These are phyloP conservation scores for Rhogogaster chlorosoma DNA, from an alignment of 2,888 invertebrate genomes.

Conservation along the genomic window DNA sequence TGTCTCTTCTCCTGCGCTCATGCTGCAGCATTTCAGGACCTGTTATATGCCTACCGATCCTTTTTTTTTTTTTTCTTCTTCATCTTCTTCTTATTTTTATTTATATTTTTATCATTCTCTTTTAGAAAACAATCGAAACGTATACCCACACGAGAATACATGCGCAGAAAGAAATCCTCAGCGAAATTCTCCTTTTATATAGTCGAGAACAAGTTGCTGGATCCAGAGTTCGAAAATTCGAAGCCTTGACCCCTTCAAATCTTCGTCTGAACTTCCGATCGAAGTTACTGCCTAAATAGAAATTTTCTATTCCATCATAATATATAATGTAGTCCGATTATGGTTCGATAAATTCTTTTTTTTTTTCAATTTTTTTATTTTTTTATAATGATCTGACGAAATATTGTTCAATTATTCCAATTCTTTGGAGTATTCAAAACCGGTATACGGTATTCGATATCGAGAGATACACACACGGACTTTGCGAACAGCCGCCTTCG, in stretches of 20 bases:
- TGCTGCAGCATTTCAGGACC: background rate
- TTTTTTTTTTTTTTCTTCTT: background rate
- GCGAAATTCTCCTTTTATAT: background rate
- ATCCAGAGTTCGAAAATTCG: background rate
- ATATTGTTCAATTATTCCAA: background rate
- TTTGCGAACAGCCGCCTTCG: constrained; percentile 43
- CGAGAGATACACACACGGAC: background rate
- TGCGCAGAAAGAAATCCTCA: background rate
- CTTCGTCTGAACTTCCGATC: background rate
- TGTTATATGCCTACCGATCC: constrained; percentile 21
- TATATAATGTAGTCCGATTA: background rate
- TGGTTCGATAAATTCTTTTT: too few species aligned
- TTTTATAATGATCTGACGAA: background rate
- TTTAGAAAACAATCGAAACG: constrained; percentile 4
- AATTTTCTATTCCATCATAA: background rate
- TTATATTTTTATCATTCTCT: background rate
- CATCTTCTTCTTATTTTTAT: background rate
- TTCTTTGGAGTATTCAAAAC: background rate
- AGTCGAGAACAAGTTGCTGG: background rate
- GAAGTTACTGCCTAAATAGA: background rate
- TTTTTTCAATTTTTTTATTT: background rate
- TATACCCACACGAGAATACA: background rate
- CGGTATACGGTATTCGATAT: background rate
- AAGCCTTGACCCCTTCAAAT: background rate
- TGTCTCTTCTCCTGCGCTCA: constrained; percentile 12